Conservation (phyloP, 2,888 invertebrate genomes). For the Pheosia tremula region DNA sequence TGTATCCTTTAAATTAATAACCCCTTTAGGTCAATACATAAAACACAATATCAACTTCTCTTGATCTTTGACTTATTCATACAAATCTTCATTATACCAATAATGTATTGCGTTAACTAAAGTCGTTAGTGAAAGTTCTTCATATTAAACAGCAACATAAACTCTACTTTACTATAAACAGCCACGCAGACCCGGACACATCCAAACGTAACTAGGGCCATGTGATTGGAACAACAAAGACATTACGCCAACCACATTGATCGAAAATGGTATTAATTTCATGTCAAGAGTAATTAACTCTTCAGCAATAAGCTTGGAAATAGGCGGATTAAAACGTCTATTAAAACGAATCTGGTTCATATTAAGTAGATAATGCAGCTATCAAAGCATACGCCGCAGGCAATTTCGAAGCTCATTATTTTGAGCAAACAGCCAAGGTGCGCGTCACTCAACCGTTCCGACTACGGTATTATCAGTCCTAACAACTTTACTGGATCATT, state of each 20-base stretch:
- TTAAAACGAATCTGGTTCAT: not conserved
- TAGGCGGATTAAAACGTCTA: not conserved
- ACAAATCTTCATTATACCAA: too few relatives aligned
- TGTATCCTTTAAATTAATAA: too few relatives aligned
- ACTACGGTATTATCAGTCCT: not conserved
- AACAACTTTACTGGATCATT: not conserved
- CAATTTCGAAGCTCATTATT: constrained; percentile 26
- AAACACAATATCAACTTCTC: too few relatives aligned
- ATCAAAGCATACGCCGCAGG: constrained; percentile 18
- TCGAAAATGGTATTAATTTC: not conserved
- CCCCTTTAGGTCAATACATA: too few relatives aligned
- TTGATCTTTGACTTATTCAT: too few relatives aligned
- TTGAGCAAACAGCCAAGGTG: constrained; percentile 10
- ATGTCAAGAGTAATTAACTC: not conserved
- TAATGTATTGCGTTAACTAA: too few relatives aligned
- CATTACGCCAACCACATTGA: not conserved
- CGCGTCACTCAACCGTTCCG: constrained; percentile 1
- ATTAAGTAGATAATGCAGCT: constrained; percentile 5
- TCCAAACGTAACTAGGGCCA: not conserved
- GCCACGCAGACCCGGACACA: too few relatives aligned
- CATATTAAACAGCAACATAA: too few relatives aligned
- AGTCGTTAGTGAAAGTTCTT: too few relatives aligned
- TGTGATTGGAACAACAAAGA: not conserved
- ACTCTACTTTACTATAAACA: not conserved
- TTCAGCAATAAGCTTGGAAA: not conserved